These are phyloP conservation scores for Griposia aprilina DNA, from an alignment of 2,888 invertebrate genomes.

Conservation along the genomic window DNA sequence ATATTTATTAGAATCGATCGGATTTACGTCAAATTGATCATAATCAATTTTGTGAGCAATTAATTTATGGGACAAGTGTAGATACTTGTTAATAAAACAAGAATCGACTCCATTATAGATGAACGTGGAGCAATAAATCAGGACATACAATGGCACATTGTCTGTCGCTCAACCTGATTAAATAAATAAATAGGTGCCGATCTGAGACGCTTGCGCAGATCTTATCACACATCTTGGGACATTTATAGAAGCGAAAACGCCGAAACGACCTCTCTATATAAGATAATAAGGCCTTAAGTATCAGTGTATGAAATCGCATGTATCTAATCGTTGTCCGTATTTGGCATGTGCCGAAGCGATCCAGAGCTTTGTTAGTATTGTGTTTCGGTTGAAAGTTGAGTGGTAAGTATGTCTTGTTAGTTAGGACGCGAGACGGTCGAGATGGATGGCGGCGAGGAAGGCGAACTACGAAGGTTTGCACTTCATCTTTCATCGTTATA, in stretches of 20 bases:
- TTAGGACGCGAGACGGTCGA: slow-evolving; percentile 67
- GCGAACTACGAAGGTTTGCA: slow-evolving; percentile 68
- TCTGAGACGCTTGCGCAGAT: slow-evolving; percentile 84
- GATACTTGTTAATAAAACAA: slow-evolving; percentile 76
- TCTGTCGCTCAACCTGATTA: slow-evolving; percentile 89
- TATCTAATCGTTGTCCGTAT: slow-evolving; percentile 74
- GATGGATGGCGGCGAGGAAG: slow-evolving; percentile 71
- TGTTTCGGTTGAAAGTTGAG: slow-evolving; percentile 71
- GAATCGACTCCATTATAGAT: slow-evolving; percentile 80
- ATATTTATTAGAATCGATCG: slow-evolving; percentile 54
- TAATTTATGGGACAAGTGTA: slow-evolving; percentile 73
- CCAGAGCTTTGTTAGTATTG: slow-evolving; percentile 72
- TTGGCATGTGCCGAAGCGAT: slow-evolving; percentile 65
- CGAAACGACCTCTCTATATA: slow-evolving; percentile 77
- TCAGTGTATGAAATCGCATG: slow-evolving; percentile 72
- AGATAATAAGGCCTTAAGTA: slow-evolving; percentile 77
- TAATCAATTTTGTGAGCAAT: slow-evolving; percentile 62
- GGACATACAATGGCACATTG: slow-evolving; percentile 89
- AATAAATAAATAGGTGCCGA: slow-evolving; percentile 89
- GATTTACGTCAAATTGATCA: slow-evolving; percentile 60
- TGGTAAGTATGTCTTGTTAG: slow-evolving; percentile 72
- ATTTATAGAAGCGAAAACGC: slow-evolving; percentile 79
- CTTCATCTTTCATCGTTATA: slow-evolving; percentile 73
- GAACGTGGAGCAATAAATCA: slow-evolving; percentile 85
- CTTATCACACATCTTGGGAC: slow-evolving; percentile 83